These are phyloP conservation scores for Drosophila lutescens DNA, from an alignment of 2,888 invertebrate genomes.

Conservation along the genomic window DNA sequence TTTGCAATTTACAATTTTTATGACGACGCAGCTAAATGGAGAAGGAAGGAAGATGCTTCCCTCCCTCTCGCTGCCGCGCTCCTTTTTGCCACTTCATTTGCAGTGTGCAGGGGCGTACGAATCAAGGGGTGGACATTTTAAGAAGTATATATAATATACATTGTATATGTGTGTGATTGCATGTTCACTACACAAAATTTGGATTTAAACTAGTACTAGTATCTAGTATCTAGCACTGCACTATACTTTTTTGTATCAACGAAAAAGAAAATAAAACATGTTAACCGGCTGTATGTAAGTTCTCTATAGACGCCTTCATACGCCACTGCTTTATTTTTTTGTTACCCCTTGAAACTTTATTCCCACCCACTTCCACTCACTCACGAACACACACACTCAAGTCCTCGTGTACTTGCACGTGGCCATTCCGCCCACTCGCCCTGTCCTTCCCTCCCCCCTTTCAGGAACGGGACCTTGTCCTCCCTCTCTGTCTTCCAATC, in stretches of 20 bases:
- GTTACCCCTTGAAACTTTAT: conserved; percentile 20
- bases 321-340: not conserved
- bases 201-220: no score
- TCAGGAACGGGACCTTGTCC: not conserved
- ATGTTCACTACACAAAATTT: no score
- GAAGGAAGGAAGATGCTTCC: conserved; percentile 13
- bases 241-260: no score
- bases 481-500: conserved; percentile 14
- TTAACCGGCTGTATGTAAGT: no score
- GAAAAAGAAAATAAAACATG: no score
- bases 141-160: no score
- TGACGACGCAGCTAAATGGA: conserved; percentile 30
- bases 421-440: conserved; percentile 8
- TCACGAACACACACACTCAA: conserved; percentile 4
- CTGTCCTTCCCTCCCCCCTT: not conserved
- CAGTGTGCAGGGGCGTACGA: conserved; percentile 31
- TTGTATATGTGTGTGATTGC: no score
- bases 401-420: conserved; percentile 17
- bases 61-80: conserved; percentile 1
- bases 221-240: no score
- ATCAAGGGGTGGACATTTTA: not conserved
- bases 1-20: conserved; percentile 41
- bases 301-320: not conserved
- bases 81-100: conserved; percentile 66
- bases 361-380: not conserved